Conservation (phyloP, 1,140 invertebrate species). For the Drosophila equinoxialis region DNA sequence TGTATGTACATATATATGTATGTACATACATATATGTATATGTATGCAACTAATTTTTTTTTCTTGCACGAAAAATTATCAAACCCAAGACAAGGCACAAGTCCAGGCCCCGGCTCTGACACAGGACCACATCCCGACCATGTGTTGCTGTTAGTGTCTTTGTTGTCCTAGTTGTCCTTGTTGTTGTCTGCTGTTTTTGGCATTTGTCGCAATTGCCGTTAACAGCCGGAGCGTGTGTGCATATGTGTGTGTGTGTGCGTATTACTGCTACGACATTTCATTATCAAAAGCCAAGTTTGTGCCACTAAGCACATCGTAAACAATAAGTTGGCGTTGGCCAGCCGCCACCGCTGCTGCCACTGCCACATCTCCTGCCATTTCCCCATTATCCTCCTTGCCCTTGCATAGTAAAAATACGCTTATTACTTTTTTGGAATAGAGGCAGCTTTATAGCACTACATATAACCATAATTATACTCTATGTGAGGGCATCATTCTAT, state of each 20-base stretch:
- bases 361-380: background rate
- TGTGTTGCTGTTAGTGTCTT: conserved; percentile 16
- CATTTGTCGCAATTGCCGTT: conserved; percentile 79
- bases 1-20: background rate
- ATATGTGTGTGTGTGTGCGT: conserved; percentile 29
- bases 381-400: conserved; percentile 18
- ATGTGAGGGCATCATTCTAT: background rate
- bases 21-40: background rate
- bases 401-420: conserved; percentile 50
- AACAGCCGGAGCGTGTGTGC: conserved; percentile 65
- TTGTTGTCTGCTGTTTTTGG: conserved; percentile 53
- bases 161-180: conserved; percentile 21
- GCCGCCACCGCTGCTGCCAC: background rate
- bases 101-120: conserved; percentile 6
- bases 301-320: conserved; percentile 79
- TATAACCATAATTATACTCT: conserved; percentile 13
- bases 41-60: conserved; percentile 66
- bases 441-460: conserved; percentile 5
- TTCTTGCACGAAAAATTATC: conserved; percentile 49
- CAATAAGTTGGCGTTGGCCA: conserved; percentile 66
- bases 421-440: conserved; percentile 59
- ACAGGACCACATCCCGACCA: conserved; percentile 8
- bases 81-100: conserved; percentile 43
- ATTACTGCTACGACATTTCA: conserved; percentile 56
- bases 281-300: conserved; percentile 73